Evolutionary conservation across 2,797 vertebrate genomes (phyloP), one percentile per base, ranked within the genome.

Genomic region (Danio jaintianensis): DNA sequence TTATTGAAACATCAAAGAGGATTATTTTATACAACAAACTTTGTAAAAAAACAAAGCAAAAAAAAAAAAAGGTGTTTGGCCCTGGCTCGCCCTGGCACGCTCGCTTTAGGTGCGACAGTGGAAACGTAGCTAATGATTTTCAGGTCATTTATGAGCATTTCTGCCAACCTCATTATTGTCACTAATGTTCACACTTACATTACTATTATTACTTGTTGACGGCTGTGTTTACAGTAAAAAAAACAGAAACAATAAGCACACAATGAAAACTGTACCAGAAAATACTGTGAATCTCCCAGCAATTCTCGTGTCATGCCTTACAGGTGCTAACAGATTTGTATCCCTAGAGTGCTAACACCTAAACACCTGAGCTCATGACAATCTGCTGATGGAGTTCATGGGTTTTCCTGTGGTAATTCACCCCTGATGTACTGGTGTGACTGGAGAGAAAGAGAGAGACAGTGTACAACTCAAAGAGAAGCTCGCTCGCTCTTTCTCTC

Each of bases 301-400:
- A 9, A 20, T n/a, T 42, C 40, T 52, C 20, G 45, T 8, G 45
- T 36, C 40, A 67, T 6, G 15, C 9, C 6, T 66, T 53, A 22
- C 9, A 29, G 48, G 20, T 45, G 62, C 40, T 55, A 58, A 56
- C 16, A 56, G 36, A 52, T 29, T 29, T 67, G 20, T 8, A 38
- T 40, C 1, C 52, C 75, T 77, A 67, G 42, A 56, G 15, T 1
- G 11, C 40, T 48, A 58, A 58, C 61, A 16, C 20, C 9, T 67
- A 38, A 40, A 56, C 50, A 67, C 62, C 75, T 45, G 10, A 67
- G 42, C 7, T 36, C 10, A 55, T 38, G 40, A 58, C 52, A 68
- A 78, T 38, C 75, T 58, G 63, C 63, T 58, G 12, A 62, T 47
- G 15, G 43, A 43, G 42, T 77, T 58, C 63, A 47, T 10, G 47